phyloP scores from a whole-genome alignment of 1,140 invertebrate genomes.

The Cydia fagiglandana region DNA sequence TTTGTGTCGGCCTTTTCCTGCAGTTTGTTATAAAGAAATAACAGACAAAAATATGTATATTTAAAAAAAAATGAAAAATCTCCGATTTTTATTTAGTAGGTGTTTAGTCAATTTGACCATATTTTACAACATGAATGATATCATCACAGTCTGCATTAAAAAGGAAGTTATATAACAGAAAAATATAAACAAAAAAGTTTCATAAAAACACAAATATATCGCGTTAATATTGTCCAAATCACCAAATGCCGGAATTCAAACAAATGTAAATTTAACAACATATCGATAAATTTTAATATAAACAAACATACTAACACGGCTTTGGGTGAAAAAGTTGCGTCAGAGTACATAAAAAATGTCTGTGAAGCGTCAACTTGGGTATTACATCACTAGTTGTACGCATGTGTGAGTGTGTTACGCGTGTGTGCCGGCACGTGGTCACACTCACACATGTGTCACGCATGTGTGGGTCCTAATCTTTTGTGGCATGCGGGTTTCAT shows the following conservation, averaged over 20 bases:
- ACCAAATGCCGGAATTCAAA: conserved; percentile 11
- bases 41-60: too few species aligned
- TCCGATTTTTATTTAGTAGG: too few species aligned
- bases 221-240: not conserved
- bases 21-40: too few species aligned
- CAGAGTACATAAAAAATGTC: conserved; percentile 76
- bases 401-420: conserved; percentile 43
- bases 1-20: too few species aligned
- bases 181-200: not conserved
- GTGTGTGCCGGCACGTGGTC: conserved; percentile 37
- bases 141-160: too few species aligned
- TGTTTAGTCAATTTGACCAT: too few species aligned
- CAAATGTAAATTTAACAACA: conserved; percentile 24
- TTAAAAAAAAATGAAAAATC: too few species aligned
- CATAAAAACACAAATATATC: not conserved
- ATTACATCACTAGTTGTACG: conserved; percentile 62
- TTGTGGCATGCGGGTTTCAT: conserved; percentile 73
- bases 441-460: conserved; percentile 47
- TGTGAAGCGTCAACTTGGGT: conserved; percentile 67
- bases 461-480: conserved; percentile 66
- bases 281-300: conserved; percentile 38
- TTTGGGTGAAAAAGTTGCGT: conserved; percentile 70
- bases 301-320: conserved; percentile 54
- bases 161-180: not conserved
- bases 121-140: too few species aligned